A percentile compares a stretch with the other conserved stretches of the same genome.
Conservation (phyloP, 2,113 vertebrate genomes). For the Speoplatyrhinus poulsoni region DNA sequence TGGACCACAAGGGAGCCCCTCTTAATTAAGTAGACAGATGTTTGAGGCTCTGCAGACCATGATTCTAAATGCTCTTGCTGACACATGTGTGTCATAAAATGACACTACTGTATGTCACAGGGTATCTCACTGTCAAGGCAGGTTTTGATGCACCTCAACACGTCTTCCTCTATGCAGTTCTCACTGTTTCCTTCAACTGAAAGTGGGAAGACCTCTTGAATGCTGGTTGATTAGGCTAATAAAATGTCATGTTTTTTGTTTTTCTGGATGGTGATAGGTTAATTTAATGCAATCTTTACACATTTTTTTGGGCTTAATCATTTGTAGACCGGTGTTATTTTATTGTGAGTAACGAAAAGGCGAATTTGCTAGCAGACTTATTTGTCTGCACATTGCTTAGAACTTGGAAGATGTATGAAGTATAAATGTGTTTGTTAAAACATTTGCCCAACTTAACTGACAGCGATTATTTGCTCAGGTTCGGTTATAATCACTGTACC, state of each 20-base stretch:
- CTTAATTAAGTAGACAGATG: slow-evolving; percentile 18
- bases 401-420: slow-evolving; percentile 27
- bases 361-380: slow-evolving; percentile 8
- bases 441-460: slow-evolving; percentile 31
- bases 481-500: slow-evolving; percentile 23
- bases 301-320: slow-evolving; percentile 34
- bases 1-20: slow-evolving; percentile 37
- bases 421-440: slow-evolving; percentile 62
- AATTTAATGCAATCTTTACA: slow-evolving; percentile 38
- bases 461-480: slow-evolving; percentile 56
- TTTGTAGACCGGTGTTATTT: slow-evolving; percentile 20
- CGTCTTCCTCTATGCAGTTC: slow-evolving; percentile 54
- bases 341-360: slow-evolving; percentile 14
- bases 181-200: slow-evolving; percentile 26
- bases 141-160: slow-evolving; percentile 21
- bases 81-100: slow-evolving; percentile 27
- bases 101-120: background rate
- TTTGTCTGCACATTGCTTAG: slow-evolving; percentile 9
- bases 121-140: slow-evolving; percentile 6
- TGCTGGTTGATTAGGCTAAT: slow-evolving; percentile 30
- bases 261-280: slow-evolving; percentile 42
- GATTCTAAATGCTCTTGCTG: slow-evolving; percentile 41
- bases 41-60: slow-evolving; percentile 28
- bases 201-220: slow-evolving; percentile 21
- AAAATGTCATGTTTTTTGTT: slow-evolving; percentile 43